Evolutionary conservation across 2,888 invertebrate genomes (phyloP), one percentile per base, ranked within the genome.

Genomic region (Hypena proboscidalis): DNA sequence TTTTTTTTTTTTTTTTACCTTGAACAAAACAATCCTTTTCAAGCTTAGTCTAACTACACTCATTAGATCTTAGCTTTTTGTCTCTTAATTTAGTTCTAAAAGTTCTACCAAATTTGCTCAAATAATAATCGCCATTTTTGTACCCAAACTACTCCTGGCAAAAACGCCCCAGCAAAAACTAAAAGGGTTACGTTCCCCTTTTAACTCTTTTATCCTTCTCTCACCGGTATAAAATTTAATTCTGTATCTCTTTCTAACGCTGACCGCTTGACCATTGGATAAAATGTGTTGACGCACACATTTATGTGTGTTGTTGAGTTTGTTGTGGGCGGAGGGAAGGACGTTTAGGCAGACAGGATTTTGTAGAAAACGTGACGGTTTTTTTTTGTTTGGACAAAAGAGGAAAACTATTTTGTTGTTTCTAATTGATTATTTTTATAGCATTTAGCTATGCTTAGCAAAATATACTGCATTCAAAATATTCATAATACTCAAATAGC

Each of bases 251-350:
- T 54, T 56, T 83, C 67, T 43, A 25, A 11, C 31, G 41, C 50
- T 85, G 85, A 84, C 86, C 86, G 83, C 76, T 85, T 88, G 87
- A 88, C 87, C 87, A 88, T 85, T 88, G 87, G 87, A 50, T 54
- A 22, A 46, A 59, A 65, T 58, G 48, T 52, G 63, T 43, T 45
- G 32, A 63, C 56, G 4, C 51, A 52, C 53, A 55, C 58, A 40
- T 34, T 30, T 19, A 17, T 20, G 5, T 46, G 3, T 27, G 34
- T 36, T 11, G 10, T 7, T 19, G 20, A 17, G 7, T 42, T 17
- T 36, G 20, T 9, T 21, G 48, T 44, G 58, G 63, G 62, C 58
- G 63, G 62, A 35, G 52, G 14, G n/a, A 36, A 55, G 25, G 8
- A n/a, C 3, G 8, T n/a, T 11, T 19, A 11, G 6, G 20, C 13